phyloP scores from a whole-genome alignment of 92 coral and sea anemone species.

The Palythoa heliodiscus region DNA sequence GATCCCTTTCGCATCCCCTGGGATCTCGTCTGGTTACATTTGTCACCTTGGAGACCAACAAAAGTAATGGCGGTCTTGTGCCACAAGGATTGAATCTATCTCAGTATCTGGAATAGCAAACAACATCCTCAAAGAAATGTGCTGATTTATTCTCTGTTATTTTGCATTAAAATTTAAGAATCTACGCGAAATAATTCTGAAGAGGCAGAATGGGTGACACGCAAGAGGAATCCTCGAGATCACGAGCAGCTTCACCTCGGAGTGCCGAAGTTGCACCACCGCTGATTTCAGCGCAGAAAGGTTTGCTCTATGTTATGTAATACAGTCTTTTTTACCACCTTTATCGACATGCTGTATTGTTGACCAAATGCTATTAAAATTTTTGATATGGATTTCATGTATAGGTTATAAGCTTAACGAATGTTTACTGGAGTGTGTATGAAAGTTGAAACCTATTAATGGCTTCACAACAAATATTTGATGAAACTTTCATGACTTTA shows the following conservation, averaged over 20 bases:
- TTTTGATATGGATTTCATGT: too few relatives aligned
- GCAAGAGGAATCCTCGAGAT: constrained; percentile 60
- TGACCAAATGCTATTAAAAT: not conserved
- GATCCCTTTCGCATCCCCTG: not conserved
- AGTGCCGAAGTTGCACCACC: constrained; percentile 83
- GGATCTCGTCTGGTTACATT: constrained; percentile 12
- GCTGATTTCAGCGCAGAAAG: constrained; percentile 56
- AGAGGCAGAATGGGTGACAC: constrained; percentile 66
- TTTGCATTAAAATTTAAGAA: not conserved
- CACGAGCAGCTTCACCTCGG: constrained; percentile 73
- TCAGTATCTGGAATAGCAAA: too few relatives aligned
- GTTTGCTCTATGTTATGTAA: constrained; percentile 2
- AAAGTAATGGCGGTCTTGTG: not conserved
- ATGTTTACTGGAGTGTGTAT: too few relatives aligned
- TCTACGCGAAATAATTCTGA: not conserved
- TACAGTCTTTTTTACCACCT: not conserved
- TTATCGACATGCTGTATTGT: not conserved
- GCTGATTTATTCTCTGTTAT: not conserved
- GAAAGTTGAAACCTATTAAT: not conserved
- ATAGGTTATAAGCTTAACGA: too few relatives aligned
- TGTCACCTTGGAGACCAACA: constrained; percentile 41
- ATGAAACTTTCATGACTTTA: constrained; percentile 63
- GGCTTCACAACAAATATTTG: not conserved
- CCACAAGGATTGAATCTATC: not conserved
- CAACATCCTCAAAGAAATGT: not conserved